Percentiles rank a stretch among this genome's conserved stretches.
Conservation (phyloP, 53 echinoderm and acorn worm species). For the Stichopus horrens region DNA sequence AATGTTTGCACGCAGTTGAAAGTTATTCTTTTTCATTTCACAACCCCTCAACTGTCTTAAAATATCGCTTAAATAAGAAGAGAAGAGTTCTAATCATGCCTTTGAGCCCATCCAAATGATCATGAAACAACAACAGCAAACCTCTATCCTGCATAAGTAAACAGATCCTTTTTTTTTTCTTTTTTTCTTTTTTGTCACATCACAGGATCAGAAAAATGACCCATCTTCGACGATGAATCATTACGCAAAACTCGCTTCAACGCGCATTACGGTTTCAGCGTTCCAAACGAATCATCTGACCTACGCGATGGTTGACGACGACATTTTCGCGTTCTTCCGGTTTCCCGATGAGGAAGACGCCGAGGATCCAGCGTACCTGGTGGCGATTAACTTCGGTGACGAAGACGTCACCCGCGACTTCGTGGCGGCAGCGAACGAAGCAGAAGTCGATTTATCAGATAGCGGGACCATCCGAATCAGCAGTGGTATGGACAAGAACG, state of each 20-base stretch:
- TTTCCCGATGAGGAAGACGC: conserved; percentile 54
- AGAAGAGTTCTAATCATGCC: too few species aligned
- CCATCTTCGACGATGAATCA: conserved; percentile 61
- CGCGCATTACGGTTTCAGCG: conserved; percentile 59
- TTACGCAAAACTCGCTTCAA: conserved; percentile 62
- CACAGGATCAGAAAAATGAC: conserved; percentile 55
- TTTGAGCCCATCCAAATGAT: too few species aligned
- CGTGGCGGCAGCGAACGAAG: conserved; percentile 27
- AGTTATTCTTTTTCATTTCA: too few species aligned
- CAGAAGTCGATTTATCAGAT: not conserved
- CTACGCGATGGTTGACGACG: conserved; percentile 62
- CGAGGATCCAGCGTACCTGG: conserved; percentile 56
- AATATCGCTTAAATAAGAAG: too few species aligned
- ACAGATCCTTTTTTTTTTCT: not conserved
- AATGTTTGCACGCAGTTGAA: too few species aligned
- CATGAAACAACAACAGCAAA: too few species aligned
- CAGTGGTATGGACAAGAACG: conserved; percentile 68
- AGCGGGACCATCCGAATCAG: conserved; percentile 53
- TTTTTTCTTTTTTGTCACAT: not conserved
- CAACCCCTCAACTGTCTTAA: too few species aligned
- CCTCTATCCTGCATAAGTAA: not conserved
- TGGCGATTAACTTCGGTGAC: conserved; percentile 77
- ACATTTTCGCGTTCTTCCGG: conserved; percentile 73
- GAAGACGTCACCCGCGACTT: conserved; percentile 55
- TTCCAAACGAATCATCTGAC: conserved; percentile 70